Evolutionary conservation across 2,888 invertebrate species (phyloP).

Genomic region (Gonocerus acuteangulatus): DNA sequence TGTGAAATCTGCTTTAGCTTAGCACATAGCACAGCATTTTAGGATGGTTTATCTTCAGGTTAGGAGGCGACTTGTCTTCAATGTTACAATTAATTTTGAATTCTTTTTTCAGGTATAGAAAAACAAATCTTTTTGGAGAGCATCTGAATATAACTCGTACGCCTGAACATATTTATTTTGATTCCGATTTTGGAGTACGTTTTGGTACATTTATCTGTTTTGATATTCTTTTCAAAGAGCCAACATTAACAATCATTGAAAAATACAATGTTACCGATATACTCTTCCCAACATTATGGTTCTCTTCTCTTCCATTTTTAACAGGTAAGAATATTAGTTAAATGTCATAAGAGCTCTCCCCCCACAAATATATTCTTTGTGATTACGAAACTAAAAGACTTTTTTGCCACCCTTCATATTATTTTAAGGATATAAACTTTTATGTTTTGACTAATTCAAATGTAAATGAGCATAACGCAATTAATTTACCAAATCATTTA

Average conservation of each 20-base stretch:
- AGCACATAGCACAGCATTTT: too few species aligned
- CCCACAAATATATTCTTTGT: too few species aligned
- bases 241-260: conserved; percentile 53
- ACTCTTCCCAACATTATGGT: conserved; percentile 69
- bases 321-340: conserved; percentile 38
- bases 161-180: conserved; percentile 53
- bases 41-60: too few species aligned
- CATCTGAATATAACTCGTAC: conserved; percentile 4
- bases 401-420: too few species aligned
- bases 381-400: too few species aligned
- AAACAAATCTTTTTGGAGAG: conserved; percentile 30
- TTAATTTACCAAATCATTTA: too few species aligned
- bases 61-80: too few species aligned
- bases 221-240: conserved; percentile 67
- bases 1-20: too few species aligned
- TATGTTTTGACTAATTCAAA: too few species aligned
- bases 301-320: conserved; percentile 69
- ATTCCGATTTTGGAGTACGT: conserved; percentile 66
- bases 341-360: too few species aligned
- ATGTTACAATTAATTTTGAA: neutral
- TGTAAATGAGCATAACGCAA: too few species aligned
- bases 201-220: conserved; percentile 79
- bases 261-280: conserved; percentile 51
- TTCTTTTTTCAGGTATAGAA: conserved; percentile 30
- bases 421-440: too few species aligned